These are phyloP conservation scores for Coregonus ussuriensis DNA, from an alignment of 2,797 vertebrate species.

Conservation along the genomic window DNA sequence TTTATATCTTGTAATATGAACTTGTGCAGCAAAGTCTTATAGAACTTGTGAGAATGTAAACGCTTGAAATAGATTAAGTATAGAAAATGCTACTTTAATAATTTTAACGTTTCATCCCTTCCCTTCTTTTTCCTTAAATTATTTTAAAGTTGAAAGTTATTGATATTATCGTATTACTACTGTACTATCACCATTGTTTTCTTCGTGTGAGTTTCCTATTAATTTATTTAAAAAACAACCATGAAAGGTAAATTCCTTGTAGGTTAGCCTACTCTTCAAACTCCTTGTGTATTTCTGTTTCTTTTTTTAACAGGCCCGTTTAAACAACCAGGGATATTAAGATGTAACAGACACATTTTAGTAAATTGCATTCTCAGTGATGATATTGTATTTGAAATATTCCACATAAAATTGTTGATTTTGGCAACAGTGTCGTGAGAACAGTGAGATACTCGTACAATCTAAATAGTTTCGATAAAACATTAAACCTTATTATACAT, in stretches of 20 bases:
- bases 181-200: not conserved
- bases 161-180: not conserved
- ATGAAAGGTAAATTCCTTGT: not conserved
- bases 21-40: not conserved
- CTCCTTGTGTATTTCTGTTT: not conserved
- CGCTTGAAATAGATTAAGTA: not conserved
- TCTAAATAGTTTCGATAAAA: too few relatives aligned
- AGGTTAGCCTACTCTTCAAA: not conserved
- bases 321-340: not conserved
- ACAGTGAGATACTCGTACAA: not conserved
- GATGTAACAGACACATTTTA: not conserved
- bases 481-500: not conserved
- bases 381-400: not conserved
- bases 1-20: conserved; percentile 6
- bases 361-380: not conserved
- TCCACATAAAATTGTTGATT: not conserved
- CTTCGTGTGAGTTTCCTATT: not conserved
- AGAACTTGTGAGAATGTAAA: conserved; percentile 11
- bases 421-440: not conserved
- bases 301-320: not conserved
- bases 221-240: too few relatives aligned
- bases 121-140: not conserved
- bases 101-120: not conserved
- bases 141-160: not conserved
- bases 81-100: not conserved